Conservation (phyloP, 2,113 vertebrate genomes). For the Nycticebus coucang region DNA sequence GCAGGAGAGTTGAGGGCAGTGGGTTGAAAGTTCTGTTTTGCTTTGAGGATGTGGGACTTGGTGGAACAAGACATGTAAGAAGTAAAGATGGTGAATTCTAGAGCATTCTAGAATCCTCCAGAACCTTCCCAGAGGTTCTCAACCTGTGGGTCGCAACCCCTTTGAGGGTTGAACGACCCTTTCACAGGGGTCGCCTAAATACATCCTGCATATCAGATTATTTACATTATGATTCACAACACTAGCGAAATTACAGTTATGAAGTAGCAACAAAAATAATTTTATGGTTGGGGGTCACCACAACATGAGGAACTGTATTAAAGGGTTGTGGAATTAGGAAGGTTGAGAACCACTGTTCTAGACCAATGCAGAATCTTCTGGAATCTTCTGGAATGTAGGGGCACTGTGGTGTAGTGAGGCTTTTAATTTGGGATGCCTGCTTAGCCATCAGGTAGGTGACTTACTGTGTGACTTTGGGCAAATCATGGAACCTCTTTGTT, state of each 20-base stretch:
- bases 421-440: neutral
- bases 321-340: no score
- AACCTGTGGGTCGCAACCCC: no score
- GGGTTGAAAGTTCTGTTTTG: neutral
- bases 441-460: neutral
- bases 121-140: neutral
- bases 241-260: no score
- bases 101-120: neutral
- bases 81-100: neutral
- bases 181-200: no score
- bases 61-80: neutral
- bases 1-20: neutral
- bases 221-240: no score
- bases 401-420: neutral
- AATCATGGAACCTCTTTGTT: neutral
- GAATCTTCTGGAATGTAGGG: neutral
- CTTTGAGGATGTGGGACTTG: neutral
- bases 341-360: no score
- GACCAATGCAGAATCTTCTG: neutral
- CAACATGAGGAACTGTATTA: no score
- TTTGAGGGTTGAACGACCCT: no score
- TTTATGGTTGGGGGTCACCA: no score
- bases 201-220: no score
- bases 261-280: no score
- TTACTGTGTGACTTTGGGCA: neutral